Percentiles rank a stretch among this genome's conserved stretches.
Conservation (phyloP, 2,113 vertebrate genomes). For the Lophotis ruficrista region DNA sequence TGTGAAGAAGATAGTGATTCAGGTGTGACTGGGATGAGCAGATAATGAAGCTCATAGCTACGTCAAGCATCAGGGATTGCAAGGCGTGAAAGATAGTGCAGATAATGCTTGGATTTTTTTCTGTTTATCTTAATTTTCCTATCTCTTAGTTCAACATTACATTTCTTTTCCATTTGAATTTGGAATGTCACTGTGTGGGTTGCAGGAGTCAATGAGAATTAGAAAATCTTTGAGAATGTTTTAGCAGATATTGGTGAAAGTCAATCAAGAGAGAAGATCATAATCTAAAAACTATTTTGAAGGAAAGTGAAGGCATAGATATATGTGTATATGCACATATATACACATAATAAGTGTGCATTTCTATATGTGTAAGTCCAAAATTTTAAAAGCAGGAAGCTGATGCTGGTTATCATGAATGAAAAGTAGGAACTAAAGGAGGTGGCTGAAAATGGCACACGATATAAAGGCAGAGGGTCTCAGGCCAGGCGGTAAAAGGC, state of each 20-base stretch:
- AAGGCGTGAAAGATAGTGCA: background rate
- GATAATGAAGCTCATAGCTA: background rate
- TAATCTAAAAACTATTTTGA: background rate
- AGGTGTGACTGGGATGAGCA: background rate
- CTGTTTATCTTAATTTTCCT: background rate
- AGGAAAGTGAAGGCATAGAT: background rate
- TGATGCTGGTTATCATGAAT: background rate
- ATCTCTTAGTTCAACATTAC: background rate
- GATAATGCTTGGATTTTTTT: background rate
- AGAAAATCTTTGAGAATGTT: background rate
- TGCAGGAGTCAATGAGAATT: background rate
- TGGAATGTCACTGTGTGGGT: background rate
- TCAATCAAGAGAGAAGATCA: background rate
- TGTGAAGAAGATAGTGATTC: background rate
- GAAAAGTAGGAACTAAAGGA: background rate
- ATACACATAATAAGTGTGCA: background rate
- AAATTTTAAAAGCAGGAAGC: background rate
- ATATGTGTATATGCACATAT: fast-evolving
- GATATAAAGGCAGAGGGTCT: background rate
- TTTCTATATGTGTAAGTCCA: background rate
- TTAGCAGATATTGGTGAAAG: background rate
- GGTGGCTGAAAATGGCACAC: background rate
- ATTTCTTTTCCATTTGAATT: background rate
- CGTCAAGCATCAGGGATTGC: background rate
- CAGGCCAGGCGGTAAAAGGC: background rate